phyloP scores from a whole-genome alignment of 2,888 invertebrate genomes.

The Leistus spinibarbis region DNA sequence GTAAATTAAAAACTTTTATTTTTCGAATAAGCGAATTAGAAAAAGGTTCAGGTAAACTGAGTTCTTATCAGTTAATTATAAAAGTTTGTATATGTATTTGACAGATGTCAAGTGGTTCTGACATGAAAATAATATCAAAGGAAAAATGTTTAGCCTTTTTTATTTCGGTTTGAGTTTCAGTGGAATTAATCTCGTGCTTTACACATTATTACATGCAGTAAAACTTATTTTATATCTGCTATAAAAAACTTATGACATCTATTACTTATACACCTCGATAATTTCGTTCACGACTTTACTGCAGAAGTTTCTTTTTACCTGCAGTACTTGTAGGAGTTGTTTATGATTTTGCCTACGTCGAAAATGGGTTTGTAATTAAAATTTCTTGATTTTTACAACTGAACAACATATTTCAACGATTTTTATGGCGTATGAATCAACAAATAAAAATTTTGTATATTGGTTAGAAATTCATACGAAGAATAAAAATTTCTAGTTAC shows the following conservation, averaged over 20 bases:
- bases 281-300: constrained; percentile 17
- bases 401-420: background rate
- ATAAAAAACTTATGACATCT: constrained; percentile 35
- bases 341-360: background rate
- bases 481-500: too few species aligned
- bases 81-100: background rate
- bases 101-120: background rate
- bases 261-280: constrained; percentile 32
- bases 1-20: background rate
- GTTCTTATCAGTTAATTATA: background rate
- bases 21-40: background rate
- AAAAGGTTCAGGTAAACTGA: background rate
- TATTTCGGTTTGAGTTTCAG: background rate
- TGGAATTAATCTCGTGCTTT: constrained; percentile 3
- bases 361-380: background rate
- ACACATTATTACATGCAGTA: constrained; percentile 28
- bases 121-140: background rate
- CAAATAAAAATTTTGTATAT: too few species aligned
- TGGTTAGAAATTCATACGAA: too few species aligned
- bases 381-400: background rate
- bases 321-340: background rate
- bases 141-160: background rate
- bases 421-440: background rate
- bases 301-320: constrained; percentile 20
- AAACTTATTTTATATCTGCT: constrained; percentile 30